Evolutionary conservation across 2,888 invertebrate genomes (phyloP), one percentile per base, ranked within the genome.

Genomic region (Hyles lineata): DNA sequence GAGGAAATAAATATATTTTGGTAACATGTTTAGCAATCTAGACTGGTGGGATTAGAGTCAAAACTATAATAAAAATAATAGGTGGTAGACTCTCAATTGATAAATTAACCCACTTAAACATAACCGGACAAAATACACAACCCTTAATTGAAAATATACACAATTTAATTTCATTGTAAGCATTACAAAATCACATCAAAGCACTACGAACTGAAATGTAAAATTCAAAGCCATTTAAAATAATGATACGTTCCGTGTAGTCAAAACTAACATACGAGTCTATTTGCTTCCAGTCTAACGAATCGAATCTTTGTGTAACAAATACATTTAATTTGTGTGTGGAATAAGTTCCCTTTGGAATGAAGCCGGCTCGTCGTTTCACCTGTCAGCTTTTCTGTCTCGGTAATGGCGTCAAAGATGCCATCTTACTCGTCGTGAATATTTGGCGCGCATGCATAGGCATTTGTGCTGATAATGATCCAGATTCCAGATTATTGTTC

Each of bases 241-340:
- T 70, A 67, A 62, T 17, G 19, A 43, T 70, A 55, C 75, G 32
- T 35, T 2, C 21, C 8, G n/a, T n/a, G n/a, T 9, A n/a, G 15
- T 23, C 21, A 67, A 21, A 67, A 43, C 29, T 67, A 11, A 67
- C 21, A 67, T 67, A 35, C 35, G 15, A 43, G 21, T 43, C 21
- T 85, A 85, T 90, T 89, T 85, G 82, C 85, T 82, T 82, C 82
- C 84, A 82, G 80, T 80, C 84, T 84, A 86, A 87, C 83, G 84
- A 87, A 86, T 85, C 85, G 83, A 61, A 70, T 84, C 81, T 80
- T 83, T 83, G 77, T 81, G 78, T 81, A 80, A 82, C 83, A 86
- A 88, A 87, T 83, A 61, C n/a, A 63, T 67, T 67, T 21, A 67
- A 67, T 43, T 67, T 50, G 43, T 35, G 11, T 43, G 21, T 15